Evolutionary conservation across 1,140 invertebrate genomes (phyloP).

Genomic region (Calliphora vicina): DNA sequence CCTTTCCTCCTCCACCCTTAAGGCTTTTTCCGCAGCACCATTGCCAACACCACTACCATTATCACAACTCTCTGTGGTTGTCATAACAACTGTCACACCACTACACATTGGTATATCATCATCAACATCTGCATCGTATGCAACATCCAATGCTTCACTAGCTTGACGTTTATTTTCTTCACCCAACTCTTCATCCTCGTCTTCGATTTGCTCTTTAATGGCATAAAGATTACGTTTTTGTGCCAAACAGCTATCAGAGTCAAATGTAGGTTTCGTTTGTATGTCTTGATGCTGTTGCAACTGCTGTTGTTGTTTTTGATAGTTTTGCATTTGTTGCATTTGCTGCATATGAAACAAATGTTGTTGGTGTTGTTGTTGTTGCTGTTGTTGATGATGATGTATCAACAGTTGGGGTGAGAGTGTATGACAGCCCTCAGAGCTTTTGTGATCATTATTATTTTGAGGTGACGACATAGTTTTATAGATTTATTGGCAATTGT

Average conservation of each 20-base stretch:
- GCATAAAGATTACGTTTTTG: conserved; percentile 53
- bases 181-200: conserved; percentile 26
- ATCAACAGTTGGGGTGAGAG: not conserved
- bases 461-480: conserved; percentile 17
- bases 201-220: conserved; percentile 52
- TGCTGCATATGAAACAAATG: not conserved
- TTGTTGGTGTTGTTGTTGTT: not conserved
- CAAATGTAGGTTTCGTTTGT: not conserved
- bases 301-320: not conserved
- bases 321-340: not conserved
- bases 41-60: not conserved
- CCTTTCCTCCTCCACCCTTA: conserved; percentile 32
- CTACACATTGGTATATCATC: conserved; percentile 38
- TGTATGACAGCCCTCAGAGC: not conserved
- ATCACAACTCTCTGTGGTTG: not conserved
- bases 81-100: conserved; percentile 2
- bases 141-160: conserved; percentile 43
- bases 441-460: conserved; percentile 8
- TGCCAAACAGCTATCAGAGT: not conserved
- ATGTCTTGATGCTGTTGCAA: not conserved
- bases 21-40: not conserved
- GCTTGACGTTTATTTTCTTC: conserved; percentile 24
- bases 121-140: conserved; percentile 59
- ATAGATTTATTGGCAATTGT: not conserved
- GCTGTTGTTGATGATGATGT: not conserved